A percentile compares a stretch with the other conserved stretches of the same genome.
These are phyloP conservation scores for Pogonomyrmex californicus DNA, from an alignment of 1,140 invertebrate species.

Conservation along the genomic window DNA sequence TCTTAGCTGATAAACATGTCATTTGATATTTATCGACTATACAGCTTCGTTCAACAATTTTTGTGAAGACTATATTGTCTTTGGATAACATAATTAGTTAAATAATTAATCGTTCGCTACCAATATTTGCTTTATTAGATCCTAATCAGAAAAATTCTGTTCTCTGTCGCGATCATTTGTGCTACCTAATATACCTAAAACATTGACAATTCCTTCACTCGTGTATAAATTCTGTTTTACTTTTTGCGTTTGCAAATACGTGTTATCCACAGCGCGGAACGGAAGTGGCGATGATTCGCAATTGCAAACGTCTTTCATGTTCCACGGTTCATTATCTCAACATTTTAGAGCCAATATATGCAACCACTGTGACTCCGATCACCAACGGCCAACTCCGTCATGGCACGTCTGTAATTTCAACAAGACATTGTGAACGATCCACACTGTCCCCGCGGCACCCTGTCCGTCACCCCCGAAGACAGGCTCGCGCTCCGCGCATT, in stretches of 20 bases:
- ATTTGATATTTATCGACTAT: slow-evolving; percentile 22
- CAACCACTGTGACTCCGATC: slow-evolving; percentile 15
- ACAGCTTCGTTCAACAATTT: slow-evolving; percentile 35
- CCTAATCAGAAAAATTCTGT: background rate
- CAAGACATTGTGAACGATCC: slow-evolving; percentile 60
- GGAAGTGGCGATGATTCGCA: slow-evolving; percentile 23
- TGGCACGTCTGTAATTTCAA: slow-evolving; percentile 57
- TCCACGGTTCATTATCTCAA: slow-evolving; percentile 45
- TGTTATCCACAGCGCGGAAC: slow-evolving; percentile 15
- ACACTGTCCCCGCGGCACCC: slow-evolving; percentile 38
- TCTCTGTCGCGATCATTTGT: background rate
- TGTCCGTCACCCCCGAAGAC: slow-evolving; percentile 59
- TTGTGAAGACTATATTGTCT: slow-evolving; percentile 3
- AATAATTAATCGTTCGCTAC: slow-evolving; percentile 20
- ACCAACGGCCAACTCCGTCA: slow-evolving; percentile 39
- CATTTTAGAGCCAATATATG: slow-evolving; percentile 41
- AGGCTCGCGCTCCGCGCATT: slow-evolving; percentile 46
- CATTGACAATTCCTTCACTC: background rate
- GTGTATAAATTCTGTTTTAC: background rate
- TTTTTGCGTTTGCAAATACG: slow-evolving; percentile 6
- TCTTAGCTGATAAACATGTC: slow-evolving; percentile 48
- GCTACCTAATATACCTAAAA: background rate
- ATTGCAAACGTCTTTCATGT: slow-evolving; percentile 38
- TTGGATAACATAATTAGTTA: background rate
- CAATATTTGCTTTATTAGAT: background rate